A percentile compares a stretch with the other conserved stretches of the same genome.
phyloP scores from a whole-genome alignment of 2,888 invertebrate genomes.

The Eristalis arbustorum region DNA sequence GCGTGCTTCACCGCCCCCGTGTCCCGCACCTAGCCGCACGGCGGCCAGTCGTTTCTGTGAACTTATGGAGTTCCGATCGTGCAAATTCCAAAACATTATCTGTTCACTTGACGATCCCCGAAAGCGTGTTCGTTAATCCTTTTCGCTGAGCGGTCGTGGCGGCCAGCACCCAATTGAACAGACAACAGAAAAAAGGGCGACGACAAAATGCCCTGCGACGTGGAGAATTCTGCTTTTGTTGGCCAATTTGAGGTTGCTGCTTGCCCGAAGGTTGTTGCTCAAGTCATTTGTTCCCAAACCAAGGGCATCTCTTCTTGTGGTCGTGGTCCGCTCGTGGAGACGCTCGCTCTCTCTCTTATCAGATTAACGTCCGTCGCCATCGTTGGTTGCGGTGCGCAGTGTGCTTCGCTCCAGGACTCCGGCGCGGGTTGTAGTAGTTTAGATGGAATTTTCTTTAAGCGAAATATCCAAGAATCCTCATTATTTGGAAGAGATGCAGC shows the following conservation, averaged over 20 bases:
- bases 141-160: neutral
- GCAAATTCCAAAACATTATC: conserved; percentile 68
- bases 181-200: neutral
- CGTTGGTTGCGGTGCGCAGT: neutral
- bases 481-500: conserved; percentile 39
- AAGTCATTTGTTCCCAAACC: conserved; percentile 65
- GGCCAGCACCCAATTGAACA: conserved; percentile 21
- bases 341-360: conserved; percentile 43
- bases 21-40: neutral
- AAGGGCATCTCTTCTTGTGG: conserved; percentile 37
- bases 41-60: neutral
- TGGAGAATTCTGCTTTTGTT: conserved; percentile 64
- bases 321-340: conserved; percentile 1
- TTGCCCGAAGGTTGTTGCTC: conserved; percentile 65
- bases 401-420: conserved; percentile 56
- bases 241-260: conserved; percentile 28
- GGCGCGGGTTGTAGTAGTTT: conserved; percentile 30
- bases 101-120: conserved; percentile 48
- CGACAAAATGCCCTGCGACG: conserved; percentile 5
- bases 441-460: conserved; percentile 15
- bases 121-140: conserved; percentile 67
- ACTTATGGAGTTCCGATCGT: conserved; percentile 50
- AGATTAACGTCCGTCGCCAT: conserved; percentile 59
- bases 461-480: conserved; percentile 36
- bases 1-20: neutral